These are phyloP conservation scores for Trissoscelio sp. DNA, from an alignment of 2,888 invertebrate genomes.

Conservation along the genomic window DNA sequence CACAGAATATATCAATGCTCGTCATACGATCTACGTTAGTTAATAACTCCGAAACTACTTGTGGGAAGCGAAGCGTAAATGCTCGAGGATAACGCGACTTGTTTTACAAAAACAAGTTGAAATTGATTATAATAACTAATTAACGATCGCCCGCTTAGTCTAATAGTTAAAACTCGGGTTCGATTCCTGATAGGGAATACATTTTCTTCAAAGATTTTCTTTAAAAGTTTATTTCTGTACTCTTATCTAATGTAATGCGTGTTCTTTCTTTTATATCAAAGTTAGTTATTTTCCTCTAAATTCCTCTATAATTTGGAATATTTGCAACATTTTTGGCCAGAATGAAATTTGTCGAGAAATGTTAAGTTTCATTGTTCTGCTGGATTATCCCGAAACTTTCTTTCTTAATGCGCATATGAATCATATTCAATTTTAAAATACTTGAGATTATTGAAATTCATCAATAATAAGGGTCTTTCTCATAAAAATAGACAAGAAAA, in stretches of 20 bases:
- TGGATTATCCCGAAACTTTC: not conserved
- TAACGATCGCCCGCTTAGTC: too few species aligned
- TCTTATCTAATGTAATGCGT: too few species aligned
- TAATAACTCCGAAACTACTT: conserved; percentile 61
- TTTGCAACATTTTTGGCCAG: not conserved
- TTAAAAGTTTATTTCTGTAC: too few species aligned
- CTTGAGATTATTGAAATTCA: conserved; percentile 31
- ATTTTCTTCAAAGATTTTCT: too few species aligned
- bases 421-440: conserved; percentile 29
- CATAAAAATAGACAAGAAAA: conserved; percentile 56
- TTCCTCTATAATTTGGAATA: not conserved
- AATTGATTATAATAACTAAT: conserved; percentile 7
- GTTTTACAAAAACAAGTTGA: conserved; percentile 3
- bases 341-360: too few species aligned
- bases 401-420: not conserved
- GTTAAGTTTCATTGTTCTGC: too few species aligned
- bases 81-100: conserved; percentile 34
- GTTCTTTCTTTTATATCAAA: too few species aligned
- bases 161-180: too few species aligned
- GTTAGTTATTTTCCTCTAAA: too few species aligned
- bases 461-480: conserved; percentile 30
- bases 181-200: too few species aligned
- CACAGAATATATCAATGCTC: conserved; percentile 66
- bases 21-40: conserved; percentile 65
- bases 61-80: conserved; percentile 55